Evolutionary conservation across 2,888 invertebrate species (phyloP).

Genomic region (Papilio protenor): DNA sequence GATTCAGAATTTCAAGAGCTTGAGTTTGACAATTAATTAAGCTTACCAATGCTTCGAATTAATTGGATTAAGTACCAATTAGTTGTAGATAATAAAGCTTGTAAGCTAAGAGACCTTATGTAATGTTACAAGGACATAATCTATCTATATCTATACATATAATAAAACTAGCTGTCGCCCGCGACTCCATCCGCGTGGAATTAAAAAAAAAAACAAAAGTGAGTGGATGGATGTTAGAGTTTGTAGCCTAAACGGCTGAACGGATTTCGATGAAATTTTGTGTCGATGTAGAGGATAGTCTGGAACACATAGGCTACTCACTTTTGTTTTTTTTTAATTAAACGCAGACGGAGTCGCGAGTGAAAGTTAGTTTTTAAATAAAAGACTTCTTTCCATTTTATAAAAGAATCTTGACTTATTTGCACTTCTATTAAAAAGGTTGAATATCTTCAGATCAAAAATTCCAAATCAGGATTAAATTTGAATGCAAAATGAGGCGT

Average conservation of each 20-base stretch:
- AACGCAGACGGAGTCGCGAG: no score
- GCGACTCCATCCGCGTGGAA: no score
- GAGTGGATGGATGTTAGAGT: no score
- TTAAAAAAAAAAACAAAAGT: no score
- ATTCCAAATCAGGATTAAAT: constrained; percentile 22
- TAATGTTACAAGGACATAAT: neutral
- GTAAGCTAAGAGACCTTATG: neutral
- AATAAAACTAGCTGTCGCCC: no score
- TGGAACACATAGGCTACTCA: no score
- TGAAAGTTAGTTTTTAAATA: neutral
- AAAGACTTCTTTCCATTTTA: neutral
- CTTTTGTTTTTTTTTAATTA: no score
- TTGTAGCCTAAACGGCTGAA: no score
- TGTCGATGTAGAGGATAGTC: no score
- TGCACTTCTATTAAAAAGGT: constrained; percentile 14
- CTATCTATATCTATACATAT: no score
- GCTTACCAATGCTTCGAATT: neutral
- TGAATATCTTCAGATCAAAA: constrained; percentile 17
- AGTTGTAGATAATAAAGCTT: constrained; percentile 1
- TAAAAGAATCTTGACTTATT: constrained; percentile 8
- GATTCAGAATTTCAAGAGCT: constrained; percentile 13
- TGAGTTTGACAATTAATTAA: constrained; percentile 13
- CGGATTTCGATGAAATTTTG: no score
- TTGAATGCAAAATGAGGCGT: constrained; percentile 32
- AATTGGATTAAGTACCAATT: constrained; percentile 22